Base-by-base conservation (phyloP, 2,797 vertebrate genomes). In the Sandelia bainsii region DNA sequence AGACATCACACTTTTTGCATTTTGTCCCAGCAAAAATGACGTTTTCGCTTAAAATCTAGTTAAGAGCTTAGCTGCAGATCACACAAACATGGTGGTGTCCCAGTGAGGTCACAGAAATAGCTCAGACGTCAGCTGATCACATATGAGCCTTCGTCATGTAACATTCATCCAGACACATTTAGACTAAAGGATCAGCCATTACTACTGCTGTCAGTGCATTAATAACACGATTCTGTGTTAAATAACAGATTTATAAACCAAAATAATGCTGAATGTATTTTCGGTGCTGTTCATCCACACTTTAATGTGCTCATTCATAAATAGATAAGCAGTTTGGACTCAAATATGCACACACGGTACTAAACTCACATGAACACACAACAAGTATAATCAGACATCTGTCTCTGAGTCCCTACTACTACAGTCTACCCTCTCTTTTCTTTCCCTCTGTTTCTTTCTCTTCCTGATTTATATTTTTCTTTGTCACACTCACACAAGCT, bases 21-120 rank as follows among this genome's bases (percentile, higher is more conserved):
- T 81, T 75, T 29, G 2, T 70, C 61, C 72, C 62, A 40, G 62
- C 40, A 76, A 80, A 91, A 81, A 84, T 81, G 76, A 84, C 58
- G 69, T 85, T 80, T 81, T 77, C 52, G 17, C 66, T 46, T 84
- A 48, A 87, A 87, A 91, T 93, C 86, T 84, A 87, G 82, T 92
- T 86, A 90, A 75, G 72, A 75, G 86, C 84, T 93, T 85, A 93
- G 60, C 80, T 56, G 64, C 73, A 74, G 84, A 82, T 89, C 82
- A 78, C 73, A 77, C 66, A 75, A 72, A 88, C 80, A 85, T 48
- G 82, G 84, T 75, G 69, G 62, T 71, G 75, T 10, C 59, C 40
- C 61, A 3, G 68, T 77, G 78, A 82, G 71, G 77, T 84, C 82
- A 83, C 46, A 58, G 62, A 57, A 72, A 68, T 48, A 65, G 57